Evolutionary conservation across 2,888 invertebrate genomes (phyloP).

Genomic region (Plagiodera versicolora): DNA sequence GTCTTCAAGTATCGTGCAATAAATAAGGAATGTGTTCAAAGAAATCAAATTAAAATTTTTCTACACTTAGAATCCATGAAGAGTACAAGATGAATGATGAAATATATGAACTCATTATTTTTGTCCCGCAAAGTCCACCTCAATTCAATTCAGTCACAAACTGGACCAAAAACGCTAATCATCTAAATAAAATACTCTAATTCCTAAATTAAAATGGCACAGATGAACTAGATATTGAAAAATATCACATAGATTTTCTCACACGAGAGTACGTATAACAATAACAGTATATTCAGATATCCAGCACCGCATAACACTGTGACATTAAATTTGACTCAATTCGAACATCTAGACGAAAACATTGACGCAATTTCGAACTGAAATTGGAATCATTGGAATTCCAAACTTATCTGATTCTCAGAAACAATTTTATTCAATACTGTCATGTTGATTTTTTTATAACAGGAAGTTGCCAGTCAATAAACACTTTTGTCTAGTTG

Average conservation of each 20-base stretch:
- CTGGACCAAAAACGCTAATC: background rate
- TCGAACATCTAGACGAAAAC: no score
- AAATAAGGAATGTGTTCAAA: background rate
- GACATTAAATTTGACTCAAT: no score
- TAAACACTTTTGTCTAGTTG: no score
- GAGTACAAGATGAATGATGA: no score
- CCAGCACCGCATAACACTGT: background rate
- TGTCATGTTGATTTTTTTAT: no score
- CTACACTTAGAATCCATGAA: background rate
- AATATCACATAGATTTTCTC: conserved; percentile 17
- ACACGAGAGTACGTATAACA: background rate
- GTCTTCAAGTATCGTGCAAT: background rate
- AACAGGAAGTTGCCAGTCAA: no score
- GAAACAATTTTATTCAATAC: no score
- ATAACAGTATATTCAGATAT: background rate
- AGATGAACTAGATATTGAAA: conserved; percentile 12
- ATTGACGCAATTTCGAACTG: no score
- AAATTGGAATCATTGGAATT: no score
- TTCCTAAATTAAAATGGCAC: background rate
- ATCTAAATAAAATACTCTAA: background rate
- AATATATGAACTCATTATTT: no score
- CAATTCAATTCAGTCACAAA: background rate
- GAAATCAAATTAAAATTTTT: background rate
- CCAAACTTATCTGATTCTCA: no score
- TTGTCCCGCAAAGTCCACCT: no score